These are phyloP conservation scores for Catharus bicknelli DNA, from an alignment of 2,113 vertebrate genomes.

Conservation along the genomic window DNA sequence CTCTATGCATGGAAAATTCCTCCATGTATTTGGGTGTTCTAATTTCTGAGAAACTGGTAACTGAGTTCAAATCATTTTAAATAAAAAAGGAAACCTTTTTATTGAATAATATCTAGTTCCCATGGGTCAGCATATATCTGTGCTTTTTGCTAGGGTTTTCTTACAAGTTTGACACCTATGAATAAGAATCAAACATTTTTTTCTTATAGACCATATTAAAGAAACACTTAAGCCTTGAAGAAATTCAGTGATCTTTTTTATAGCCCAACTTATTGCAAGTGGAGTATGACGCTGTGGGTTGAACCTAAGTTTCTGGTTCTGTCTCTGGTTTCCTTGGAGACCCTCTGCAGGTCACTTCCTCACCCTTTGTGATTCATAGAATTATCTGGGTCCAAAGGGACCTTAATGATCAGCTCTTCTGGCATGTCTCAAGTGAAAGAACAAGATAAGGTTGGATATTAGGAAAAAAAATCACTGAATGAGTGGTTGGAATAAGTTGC, in stretches of 20 bases:
- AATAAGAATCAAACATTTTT: background rate
- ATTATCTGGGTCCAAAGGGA: background rate
- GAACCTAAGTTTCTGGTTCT: background rate
- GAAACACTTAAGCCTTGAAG: background rate
- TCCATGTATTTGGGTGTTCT: background rate
- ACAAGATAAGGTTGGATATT: background rate
- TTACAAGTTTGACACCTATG: background rate
- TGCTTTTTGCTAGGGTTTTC: background rate
- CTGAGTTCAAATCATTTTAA: background rate
- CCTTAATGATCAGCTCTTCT: background rate
- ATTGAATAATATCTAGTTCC: background rate
- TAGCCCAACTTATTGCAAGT: background rate
- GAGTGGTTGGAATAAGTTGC: background rate
- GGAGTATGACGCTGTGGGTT: background rate
- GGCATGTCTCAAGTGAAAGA: background rate
- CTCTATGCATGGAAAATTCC: background rate
- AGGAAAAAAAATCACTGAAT: background rate
- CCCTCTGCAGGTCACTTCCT: background rate
- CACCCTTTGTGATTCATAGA: background rate
- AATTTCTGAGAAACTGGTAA: background rate
- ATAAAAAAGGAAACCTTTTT: background rate
- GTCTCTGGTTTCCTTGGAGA: slow-evolving; percentile 22
- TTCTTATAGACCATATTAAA: background rate
- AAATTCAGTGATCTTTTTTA: background rate
- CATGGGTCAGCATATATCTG: background rate